Base-by-base conservation (phyloP, 1,140 invertebrate species). In the Marisa cornuarietis region DNA sequence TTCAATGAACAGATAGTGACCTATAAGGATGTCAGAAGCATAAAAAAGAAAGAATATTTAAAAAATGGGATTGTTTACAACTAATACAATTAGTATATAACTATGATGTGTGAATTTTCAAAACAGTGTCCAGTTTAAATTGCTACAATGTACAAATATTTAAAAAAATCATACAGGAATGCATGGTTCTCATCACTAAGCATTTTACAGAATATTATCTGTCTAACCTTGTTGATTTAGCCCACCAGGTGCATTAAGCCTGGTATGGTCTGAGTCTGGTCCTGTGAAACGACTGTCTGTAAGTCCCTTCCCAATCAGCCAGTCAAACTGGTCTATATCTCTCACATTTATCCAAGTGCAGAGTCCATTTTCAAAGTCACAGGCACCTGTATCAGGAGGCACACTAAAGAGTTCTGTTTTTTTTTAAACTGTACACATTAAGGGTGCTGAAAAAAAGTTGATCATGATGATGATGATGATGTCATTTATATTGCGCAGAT, bases 241-340 rank as follows among this genome's bases (percentile, higher is more conserved):
- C 22, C 18, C 31, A 42, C 31, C 31, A 42, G 31, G 31, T 42
- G 31, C 69, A 58, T 7, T 22, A n/a, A 83, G 58, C 26, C 85
- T 62, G 26, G 87, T 88, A 77, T 89, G 87, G 61, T 88, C 88
- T 71, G 49, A 77, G 16, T 24, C 54, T 22, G 88, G 88, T 75
- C 87, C 88, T 61, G 89, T 89, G n/a, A 80, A 84, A 24, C 71
- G 62, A 68, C 84, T 85, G 16, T 54, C 31, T 20, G 86, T 88
- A 52, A 62, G 20, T 54, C 85, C 85, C 61, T 72, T 82, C 18
- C 85, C 84, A 62, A 87, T 79, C 51, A 86, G 71, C 88, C 88
- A 89, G 82, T 90, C 89, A 86, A 90, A 88, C 73, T 86, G 71
- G 75, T 89, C 88, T 9, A 73, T 82, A 49, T 71, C 24, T 61